Conservation (phyloP, 2,797 vertebrate genomes). For the Linurgus olivaceus region DNA sequence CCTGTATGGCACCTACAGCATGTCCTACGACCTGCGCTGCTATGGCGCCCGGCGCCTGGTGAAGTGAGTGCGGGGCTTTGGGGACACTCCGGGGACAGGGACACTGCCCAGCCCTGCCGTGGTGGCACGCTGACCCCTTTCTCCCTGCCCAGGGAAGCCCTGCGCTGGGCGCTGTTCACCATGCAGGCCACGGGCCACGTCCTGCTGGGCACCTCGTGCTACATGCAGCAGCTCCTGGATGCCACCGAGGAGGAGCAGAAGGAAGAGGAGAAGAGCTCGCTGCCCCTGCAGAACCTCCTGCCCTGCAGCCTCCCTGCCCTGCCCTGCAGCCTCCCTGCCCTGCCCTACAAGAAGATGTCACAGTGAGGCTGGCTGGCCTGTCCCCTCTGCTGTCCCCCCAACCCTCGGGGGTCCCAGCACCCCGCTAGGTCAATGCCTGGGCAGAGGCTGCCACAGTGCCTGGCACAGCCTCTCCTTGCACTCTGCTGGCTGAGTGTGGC, state of each 20-base stretch:
- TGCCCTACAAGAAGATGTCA: constrained; percentile 45
- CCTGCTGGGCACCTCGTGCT: constrained; percentile 89
- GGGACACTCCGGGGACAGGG: accelerated
- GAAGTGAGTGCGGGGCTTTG: constrained; percentile 78
- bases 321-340: background rate
- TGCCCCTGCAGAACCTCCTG: background rate
- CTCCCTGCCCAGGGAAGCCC: constrained; percentile 80
- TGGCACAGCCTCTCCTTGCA: background rate
- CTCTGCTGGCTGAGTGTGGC: accelerated
- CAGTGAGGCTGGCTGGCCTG: constrained; percentile 19
- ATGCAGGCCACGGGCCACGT: constrained; percentile 92
- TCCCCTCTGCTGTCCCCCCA: no score
- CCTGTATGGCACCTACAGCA: constrained; percentile 86
- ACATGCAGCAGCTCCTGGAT: constrained; percentile 90
- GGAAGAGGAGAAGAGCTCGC: background rate
- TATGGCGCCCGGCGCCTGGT: constrained; percentile 84
- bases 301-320: background rate
- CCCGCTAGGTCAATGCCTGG: background rate
- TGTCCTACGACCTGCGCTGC: constrained; percentile 91
- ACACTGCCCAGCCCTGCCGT: accelerated
- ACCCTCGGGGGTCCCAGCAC: background rate
- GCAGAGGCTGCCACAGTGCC: background rate
- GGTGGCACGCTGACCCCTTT: background rate
- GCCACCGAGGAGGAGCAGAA: constrained; percentile 75
- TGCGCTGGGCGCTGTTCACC: constrained; percentile 87